Percentiles rank a stretch among this genome's conserved stretches.
phyloP scores from a whole-genome alignment of 2,888 invertebrate species.

The Nycteola revayana region DNA sequence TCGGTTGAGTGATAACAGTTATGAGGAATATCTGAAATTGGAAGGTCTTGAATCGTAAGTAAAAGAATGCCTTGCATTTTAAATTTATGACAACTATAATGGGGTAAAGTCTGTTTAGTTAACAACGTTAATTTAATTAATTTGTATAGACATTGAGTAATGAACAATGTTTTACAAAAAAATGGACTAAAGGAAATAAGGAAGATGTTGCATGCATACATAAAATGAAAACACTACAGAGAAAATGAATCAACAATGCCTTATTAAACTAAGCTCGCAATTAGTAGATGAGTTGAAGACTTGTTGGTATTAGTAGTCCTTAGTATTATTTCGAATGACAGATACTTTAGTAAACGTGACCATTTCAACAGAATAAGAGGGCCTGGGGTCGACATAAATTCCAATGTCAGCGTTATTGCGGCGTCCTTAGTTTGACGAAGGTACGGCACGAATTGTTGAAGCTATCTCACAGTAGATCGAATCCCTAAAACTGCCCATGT shows the following conservation, averaged over 20 bases:
- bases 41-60: no score
- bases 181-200: no score
- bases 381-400: constrained; percentile 71
- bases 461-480: constrained; percentile 61
- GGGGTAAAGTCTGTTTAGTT: no score
- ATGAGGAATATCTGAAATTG: no score
- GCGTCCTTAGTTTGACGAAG: constrained; percentile 72
- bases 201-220: constrained; percentile 14
- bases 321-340: constrained; percentile 57
- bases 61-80: no score
- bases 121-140: no score
- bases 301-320: constrained; percentile 30
- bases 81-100: no score
- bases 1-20: no score
- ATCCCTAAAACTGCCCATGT: constrained; percentile 46
- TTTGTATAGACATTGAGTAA: no score
- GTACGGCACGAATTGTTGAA: constrained; percentile 62
- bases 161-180: no score
- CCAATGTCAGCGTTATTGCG: constrained; percentile 66
- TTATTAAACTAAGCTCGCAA: constrained; percentile 11
- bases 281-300: constrained; percentile 34
- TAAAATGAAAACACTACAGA: constrained; percentile 24
- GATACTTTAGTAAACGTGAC: constrained; percentile 66
- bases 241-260: constrained; percentile 17
- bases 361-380: constrained; percentile 57